These are phyloP conservation scores for Cydia amplana DNA, from an alignment of 1,140 invertebrate species.

Conservation along the genomic window DNA sequence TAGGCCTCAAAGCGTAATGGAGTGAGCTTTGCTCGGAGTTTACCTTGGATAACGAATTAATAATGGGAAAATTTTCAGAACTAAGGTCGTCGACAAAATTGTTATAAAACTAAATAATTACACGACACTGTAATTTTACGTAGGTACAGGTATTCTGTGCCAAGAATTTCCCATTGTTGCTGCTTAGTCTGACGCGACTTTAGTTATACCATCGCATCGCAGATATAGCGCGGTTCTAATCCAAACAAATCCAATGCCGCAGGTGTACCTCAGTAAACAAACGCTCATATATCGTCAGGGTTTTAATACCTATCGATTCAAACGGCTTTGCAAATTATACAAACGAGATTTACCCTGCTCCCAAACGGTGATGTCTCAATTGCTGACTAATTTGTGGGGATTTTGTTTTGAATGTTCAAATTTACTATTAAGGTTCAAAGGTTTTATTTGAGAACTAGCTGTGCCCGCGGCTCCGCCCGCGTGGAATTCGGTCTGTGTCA, in stretches of 20 bases:
- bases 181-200: not conserved
- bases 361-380: slow-evolving; percentile 24
- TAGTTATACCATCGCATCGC: not conserved
- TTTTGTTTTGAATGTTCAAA: not conserved
- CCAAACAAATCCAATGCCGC: slow-evolving; percentile 5
- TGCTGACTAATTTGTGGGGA: slow-evolving; percentile 23
- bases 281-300: slow-evolving; percentile 27
- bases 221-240: not conserved
- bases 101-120: too few relatives aligned
- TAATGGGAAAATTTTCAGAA: too few relatives aligned
- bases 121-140: too few relatives aligned
- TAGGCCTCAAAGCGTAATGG: too few relatives aligned
- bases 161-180: too few relatives aligned
- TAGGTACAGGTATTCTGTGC: too few relatives aligned
- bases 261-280: slow-evolving; percentile 22
- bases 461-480: too few relatives aligned
- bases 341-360: slow-evolving; percentile 31
- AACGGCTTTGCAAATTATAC: slow-evolving; percentile 26
- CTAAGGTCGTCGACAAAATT: too few relatives aligned
- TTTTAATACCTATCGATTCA: slow-evolving; percentile 30
- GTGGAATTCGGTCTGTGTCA: too few relatives aligned
- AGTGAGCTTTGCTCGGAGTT: too few relatives aligned
- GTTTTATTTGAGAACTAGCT: slow-evolving; percentile 7
- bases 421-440: not conserved
- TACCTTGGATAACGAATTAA: too few relatives aligned